phyloP scores from a whole-genome alignment of 2,888 invertebrate genomes.

The Tetragonula carbonaria region DNA sequence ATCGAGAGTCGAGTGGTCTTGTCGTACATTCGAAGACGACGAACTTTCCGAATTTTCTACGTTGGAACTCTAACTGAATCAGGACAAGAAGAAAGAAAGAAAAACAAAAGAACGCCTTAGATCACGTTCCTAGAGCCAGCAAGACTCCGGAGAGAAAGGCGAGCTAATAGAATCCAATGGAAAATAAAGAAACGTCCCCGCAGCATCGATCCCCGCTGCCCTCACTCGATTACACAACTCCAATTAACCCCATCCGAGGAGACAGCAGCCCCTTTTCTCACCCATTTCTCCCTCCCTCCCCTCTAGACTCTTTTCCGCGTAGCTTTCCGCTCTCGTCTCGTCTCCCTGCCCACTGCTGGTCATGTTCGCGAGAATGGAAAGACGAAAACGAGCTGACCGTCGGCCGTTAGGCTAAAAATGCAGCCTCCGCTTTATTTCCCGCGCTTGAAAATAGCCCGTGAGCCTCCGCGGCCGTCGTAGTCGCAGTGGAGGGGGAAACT shows the following conservation, averaged over 20 bases:
- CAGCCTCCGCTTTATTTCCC: constrained; percentile 80
- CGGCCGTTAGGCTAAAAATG: constrained; percentile 80
- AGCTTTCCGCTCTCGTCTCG: not conserved
- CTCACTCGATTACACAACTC: constrained; percentile 54
- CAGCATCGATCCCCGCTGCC: constrained; percentile 33
- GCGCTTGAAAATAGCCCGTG: constrained; percentile 80
- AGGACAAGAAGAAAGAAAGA: too few species aligned
- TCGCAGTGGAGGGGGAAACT: not conserved
- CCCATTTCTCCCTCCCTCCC: not conserved
- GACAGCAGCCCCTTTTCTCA: constrained; percentile 3
- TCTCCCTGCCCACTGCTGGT: not conserved
- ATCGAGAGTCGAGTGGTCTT: too few species aligned
- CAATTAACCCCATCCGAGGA: constrained; percentile 47
- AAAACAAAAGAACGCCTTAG: not conserved
- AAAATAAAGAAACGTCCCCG: constrained; percentile 26
- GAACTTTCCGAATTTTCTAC: too few species aligned
- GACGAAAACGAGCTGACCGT: constrained; percentile 81
- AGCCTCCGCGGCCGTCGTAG: constrained; percentile 44
- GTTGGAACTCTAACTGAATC: too few species aligned
- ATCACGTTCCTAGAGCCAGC: not conserved
- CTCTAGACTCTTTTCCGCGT: not conserved
- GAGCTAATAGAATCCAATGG: not conserved
- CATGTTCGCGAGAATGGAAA: constrained; percentile 44
- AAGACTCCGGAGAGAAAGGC: not conserved
- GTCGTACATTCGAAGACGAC: too few species aligned